Evolutionary conservation across 1,140 invertebrate species (phyloP), one percentile per base, ranked within the genome.

Genomic region (Nebria ingens): DNA sequence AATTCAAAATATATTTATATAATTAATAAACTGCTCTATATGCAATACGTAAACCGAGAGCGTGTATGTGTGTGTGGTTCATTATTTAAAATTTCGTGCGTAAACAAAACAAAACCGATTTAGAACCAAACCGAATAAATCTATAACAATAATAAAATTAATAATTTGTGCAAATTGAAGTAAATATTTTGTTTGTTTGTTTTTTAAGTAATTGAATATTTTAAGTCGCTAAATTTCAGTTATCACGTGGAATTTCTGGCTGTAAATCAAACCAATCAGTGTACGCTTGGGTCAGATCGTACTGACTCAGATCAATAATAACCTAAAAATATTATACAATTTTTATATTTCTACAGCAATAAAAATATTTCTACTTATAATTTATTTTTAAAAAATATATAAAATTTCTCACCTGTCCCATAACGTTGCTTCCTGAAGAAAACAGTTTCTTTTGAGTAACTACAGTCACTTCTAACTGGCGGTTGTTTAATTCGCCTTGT

Each of bases 371-470:
- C 20, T 21, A 15, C 17, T 15, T n/a, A 52, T 12, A 25, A 54
- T 17, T 58, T 56, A 53, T 21, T 53, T 59, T 20, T 53, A 53
- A 51, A 53, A 38, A 54, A 22, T 53, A 6, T 6, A 50, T 19
- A n/a, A 56, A 29, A 2, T 49, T 20, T 52, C 58, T 61, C 69
- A 86, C 84, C 76, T 89, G 86, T 56, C 88, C 88, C 71, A 92
- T 86, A 19, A 88, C 77, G 34, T 88, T 88, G 65, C 84, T 88
- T 42, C 85, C 83, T 2, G 83, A 79, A 11, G 79, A 81, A 9
- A 88, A 76, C 70, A 87, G 83, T 38, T 84, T 84, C 62, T 93
- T 92, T 65, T 90, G 87, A 3, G 88, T 89, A 61, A 87, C 84
- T 1, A 91, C 86, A 1, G 86, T 88, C 6, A 93, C 79, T 71